Evolutionary conservation across 1,140 invertebrate genomes (phyloP).

Genomic region (Ptiloglossa arizonensis): DNA sequence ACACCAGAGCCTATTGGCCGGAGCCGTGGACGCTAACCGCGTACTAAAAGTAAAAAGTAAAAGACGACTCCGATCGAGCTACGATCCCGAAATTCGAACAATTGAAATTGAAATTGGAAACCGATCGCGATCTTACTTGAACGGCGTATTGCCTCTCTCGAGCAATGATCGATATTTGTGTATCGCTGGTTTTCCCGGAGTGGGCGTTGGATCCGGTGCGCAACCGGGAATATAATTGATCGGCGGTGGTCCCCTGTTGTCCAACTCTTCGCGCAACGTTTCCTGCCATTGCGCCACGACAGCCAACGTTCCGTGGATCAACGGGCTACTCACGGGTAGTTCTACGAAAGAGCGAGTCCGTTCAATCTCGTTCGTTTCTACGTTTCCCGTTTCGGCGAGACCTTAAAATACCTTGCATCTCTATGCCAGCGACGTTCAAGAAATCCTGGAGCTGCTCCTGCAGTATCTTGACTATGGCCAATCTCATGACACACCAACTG

Average conservation of each 20-base stretch:
- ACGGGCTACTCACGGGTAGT: conserved; percentile 95
- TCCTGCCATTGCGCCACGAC: conserved; percentile 95
- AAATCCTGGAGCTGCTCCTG: conserved; percentile 91
- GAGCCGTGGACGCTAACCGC: conserved; percentile 88
- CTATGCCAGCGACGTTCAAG: conserved; percentile 92
- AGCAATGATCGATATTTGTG: conserved; percentile 96
- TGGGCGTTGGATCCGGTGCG: conserved; percentile 77
- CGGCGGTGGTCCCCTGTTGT: conserved; percentile 88
- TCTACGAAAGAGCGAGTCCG: conserved; percentile 83
- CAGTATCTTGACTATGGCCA: conserved; percentile 92
- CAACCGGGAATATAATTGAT: conserved; percentile 92
- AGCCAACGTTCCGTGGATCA: conserved; percentile 94
- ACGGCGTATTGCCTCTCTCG: conserved; percentile 97
- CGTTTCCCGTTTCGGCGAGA: no score
- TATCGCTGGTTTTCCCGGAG: conserved; percentile 92
- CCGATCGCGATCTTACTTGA: conserved; percentile 85
- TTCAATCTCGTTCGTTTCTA: no score
- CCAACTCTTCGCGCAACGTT: conserved; percentile 89
- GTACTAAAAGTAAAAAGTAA: conserved; percentile 78
- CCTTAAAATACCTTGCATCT: conserved; percentile 94
- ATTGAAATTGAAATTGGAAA: no score
- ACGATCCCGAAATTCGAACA: no score
- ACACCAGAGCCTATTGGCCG: conserved; percentile 95
- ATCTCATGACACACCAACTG: conserved; percentile 96
- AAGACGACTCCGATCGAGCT: not conserved